Base-by-base conservation (phyloP, 37 sponge, comb jelly and placozoan genomes). In the Aplysina aerophoba region DNA sequence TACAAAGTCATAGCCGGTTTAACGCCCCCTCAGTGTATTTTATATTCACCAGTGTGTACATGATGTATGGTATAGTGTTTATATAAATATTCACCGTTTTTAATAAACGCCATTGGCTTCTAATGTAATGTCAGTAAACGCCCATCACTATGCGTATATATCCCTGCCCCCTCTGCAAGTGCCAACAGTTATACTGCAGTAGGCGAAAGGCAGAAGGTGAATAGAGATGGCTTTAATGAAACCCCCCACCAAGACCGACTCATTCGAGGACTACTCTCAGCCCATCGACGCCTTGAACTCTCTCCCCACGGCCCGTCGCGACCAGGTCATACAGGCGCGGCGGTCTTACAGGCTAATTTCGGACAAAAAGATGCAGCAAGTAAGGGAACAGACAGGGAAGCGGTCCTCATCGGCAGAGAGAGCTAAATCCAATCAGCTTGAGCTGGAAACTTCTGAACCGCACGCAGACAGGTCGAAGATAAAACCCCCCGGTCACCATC, bases 351-450 rank as follows among this genome's bases (percentile, higher is more conserved):
- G 78, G 21, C 24, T n/a, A 27, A 31, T 75, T 50, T 75, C 78
- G n/a, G 78, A 75, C 78, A 36, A 41, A 11, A 75, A 40, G 39
- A 75, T 75, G 78, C 78, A 36, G 8, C 78, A 75, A 44, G 78
- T 75, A 4, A 31, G 25, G 39, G 37, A 75, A 8, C 54, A 53
- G 20, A 35, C 71, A 1, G 25, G 44, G 44, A 75, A 40, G 53
- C 39, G 78, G 37, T 75, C 78, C 25, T 75, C 78, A 15, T 53
- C 78, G n/a, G 54, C 78, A 3, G 78, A 75, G 22, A 50, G 44
- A 25, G 3, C 19, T 15, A 31, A 25, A 16, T 13, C 78, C 2
- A 15, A 16, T 0, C 24, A 40, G 41, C 37, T 75, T 4, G 78
- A 75, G 39, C 71, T 35, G 31, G 50, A 44, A 44, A 44, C 6